Base-by-base conservation (phyloP, 2,797 vertebrate species). In the Eupleurogrammus muticus region DNA sequence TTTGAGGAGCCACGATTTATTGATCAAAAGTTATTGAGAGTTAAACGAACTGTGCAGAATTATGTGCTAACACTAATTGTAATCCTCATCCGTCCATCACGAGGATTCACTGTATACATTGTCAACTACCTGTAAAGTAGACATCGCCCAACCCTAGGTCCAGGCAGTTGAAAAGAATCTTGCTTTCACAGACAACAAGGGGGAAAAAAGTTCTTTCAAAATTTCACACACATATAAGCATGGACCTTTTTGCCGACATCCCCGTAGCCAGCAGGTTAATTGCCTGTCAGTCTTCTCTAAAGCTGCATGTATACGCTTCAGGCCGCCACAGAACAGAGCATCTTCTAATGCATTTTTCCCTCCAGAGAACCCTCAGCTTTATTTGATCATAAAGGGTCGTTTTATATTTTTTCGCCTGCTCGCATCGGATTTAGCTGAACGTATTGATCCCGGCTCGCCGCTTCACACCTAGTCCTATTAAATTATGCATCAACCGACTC, bases 221-320 rank as follows among this genome's bases (percentile, higher is more conserved):
- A n/a, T n/a, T n/a, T n/a, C n/a, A n/a, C n/a, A n/a, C n/a, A n/a
- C n/a, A n/a, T n/a, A n/a, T n/a, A n/a, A n/a, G n/a, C n/a, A n/a
- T n/a, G n/a, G n/a, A n/a, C n/a, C n/a, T n/a, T n/a, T n/a, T n/a
- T 6, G 54, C 72, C 70, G 80, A 80, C 61, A 48, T 46, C 46
- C 0, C 50, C n/a, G 63, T 11, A 58, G 65, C 60, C 24, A 56
- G 28, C 16, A 32, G 10, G 48, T 68, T 84, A 85, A 83, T 85
- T 88, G 74, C 32, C 75, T 19, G 56, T 46, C 64, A 61, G 69
- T 80, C 71, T 62, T 66, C 64, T 67, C 61, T 35, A 74, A 78
- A 28, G 28, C 28, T 6, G 28, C 28, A 28, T 28, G 28, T 28
- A 28, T 28, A 28, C 28, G 6, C 49, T 14, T 12, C 14, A 14